Conservation (phyloP, 2,113 vertebrate species). For the Oncorhynchus gorbuscha region DNA sequence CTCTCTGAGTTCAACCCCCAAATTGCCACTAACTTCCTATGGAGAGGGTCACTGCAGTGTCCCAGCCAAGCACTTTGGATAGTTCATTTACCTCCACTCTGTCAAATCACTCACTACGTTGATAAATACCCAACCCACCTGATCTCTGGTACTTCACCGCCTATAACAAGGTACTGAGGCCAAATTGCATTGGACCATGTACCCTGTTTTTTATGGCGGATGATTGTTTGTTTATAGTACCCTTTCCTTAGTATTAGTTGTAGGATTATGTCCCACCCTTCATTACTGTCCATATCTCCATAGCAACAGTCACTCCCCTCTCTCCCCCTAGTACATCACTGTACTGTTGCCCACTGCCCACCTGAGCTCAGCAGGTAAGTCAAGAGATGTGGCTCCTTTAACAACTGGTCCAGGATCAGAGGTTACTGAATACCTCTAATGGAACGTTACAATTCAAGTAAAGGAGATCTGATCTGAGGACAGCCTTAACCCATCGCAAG, state of each 20-base stretch:
- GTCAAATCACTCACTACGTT: background rate
- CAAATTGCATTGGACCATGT: background rate
- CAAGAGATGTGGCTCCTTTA: background rate
- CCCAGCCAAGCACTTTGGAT: background rate
- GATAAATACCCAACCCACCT: background rate
- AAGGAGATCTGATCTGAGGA: background rate
- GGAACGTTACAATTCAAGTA: too few relatives aligned
- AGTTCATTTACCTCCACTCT: background rate
- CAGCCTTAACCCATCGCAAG: conserved; percentile 31
- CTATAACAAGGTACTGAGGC: too few relatives aligned
- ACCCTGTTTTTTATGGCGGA: background rate
- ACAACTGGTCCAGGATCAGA: too few relatives aligned
- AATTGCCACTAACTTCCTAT: background rate
- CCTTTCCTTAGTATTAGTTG: background rate
- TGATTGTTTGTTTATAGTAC: background rate
- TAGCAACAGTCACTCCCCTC: background rate
- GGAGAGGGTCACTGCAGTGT: background rate
- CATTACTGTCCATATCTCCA: background rate
- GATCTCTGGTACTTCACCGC: too few relatives aligned
- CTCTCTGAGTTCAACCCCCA: conserved; percentile 9
- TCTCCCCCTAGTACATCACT: background rate
- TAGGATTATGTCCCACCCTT: background rate
- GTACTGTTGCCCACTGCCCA: background rate
- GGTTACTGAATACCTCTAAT: too few relatives aligned
- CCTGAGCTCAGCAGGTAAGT: background rate